These are phyloP conservation scores for Ecliptopera silaceata DNA, from an alignment of 2,888 invertebrate genomes.

Conservation along the genomic window DNA sequence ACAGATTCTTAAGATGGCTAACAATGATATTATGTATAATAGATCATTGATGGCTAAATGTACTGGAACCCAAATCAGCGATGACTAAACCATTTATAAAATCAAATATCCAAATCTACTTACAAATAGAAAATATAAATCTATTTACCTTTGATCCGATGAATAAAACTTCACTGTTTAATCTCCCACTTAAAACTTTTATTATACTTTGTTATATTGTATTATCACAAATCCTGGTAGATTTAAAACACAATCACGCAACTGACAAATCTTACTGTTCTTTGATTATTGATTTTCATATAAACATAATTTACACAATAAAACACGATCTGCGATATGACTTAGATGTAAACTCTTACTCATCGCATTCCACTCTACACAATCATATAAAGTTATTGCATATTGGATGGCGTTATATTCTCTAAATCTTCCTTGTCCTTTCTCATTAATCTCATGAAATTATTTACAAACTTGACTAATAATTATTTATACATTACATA, in stretches of 20 bases:
- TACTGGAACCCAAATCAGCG: too few relatives aligned
- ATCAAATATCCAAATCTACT: too few relatives aligned
- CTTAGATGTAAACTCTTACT: slow-evolving; percentile 76
- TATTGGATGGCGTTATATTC: slow-evolving; percentile 79
- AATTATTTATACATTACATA: slow-evolving; percentile 75
- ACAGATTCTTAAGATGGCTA: neutral
- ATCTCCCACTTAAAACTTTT: slow-evolving; percentile 84
- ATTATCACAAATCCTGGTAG: slow-evolving; percentile 90
- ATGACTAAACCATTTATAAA: neutral
- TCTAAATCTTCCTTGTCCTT: slow-evolving; percentile 73
- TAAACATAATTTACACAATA: slow-evolving; percentile 83
- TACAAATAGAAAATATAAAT: slow-evolving; percentile 38
- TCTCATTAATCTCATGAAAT: slow-evolving; percentile 79
- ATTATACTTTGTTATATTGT: slow-evolving; percentile 86
- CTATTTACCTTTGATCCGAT: slow-evolving; percentile 66
- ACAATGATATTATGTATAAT: too few relatives aligned
- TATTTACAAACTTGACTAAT: slow-evolving; percentile 82
- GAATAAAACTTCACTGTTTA: slow-evolving; percentile 81
- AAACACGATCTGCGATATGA: slow-evolving; percentile 79
- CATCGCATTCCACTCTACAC: slow-evolving; percentile 77
- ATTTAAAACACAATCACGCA: slow-evolving; percentile 87
- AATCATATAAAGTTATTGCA: slow-evolving; percentile 79
- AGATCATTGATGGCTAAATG: too few relatives aligned
- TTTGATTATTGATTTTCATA: slow-evolving; percentile 80
- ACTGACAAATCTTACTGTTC: slow-evolving; percentile 82